These are phyloP conservation scores for Turritopsis dohrnii DNA, from an alignment of 30 jellyfish, hydroid and myxozoan species.

Conservation along the genomic window DNA sequence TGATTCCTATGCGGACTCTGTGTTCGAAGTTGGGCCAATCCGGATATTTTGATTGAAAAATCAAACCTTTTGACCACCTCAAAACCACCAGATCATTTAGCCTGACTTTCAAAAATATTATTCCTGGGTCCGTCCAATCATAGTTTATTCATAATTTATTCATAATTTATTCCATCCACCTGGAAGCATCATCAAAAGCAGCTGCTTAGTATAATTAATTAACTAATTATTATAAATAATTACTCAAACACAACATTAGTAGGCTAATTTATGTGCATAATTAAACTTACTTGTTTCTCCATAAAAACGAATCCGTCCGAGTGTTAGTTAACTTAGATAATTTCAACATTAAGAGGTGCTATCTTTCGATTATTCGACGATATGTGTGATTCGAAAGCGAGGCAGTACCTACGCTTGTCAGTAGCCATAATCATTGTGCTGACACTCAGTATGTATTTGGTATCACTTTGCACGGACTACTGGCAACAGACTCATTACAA, in stretches of 20 bases:
- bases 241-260: not conserved
- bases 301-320: not conserved
- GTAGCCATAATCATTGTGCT: conserved; percentile 40
- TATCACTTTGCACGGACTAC: conserved; percentile 63
- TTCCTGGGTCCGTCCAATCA: no score
- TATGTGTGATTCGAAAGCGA: not conserved
- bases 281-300: not conserved
- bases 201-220: not conserved
- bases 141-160: not conserved
- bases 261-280: not conserved
- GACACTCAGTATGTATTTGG: conserved; percentile 50
- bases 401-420: conserved; percentile 14
- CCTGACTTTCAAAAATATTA: no score
- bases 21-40: no score
- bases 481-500: conserved; percentile 81
- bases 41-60: no score
- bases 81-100: no score
- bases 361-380: not conserved
- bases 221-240: not conserved
- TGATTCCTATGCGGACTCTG: no score
- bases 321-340: no score
- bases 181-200: not conserved
- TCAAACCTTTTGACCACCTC: no score
- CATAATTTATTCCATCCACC: not conserved
- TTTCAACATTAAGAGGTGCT: no score